phyloP scores from a whole-genome alignment of 2,797 vertebrate genomes.

The Aplochiton taeniatus region DNA sequence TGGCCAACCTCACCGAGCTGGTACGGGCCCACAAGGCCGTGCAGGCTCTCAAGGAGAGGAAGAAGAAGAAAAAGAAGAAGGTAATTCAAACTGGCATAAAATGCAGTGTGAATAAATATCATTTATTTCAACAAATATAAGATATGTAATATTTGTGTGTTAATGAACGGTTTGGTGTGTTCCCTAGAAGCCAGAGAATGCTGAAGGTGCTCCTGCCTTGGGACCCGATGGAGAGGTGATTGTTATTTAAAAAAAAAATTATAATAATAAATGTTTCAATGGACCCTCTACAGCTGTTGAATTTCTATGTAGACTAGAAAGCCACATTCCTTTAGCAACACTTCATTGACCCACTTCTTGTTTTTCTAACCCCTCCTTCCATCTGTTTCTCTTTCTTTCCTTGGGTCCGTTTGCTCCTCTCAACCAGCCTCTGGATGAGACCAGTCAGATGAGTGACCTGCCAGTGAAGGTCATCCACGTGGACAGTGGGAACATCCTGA shows the following conservation, averaged over 20 bases:
- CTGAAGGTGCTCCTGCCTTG: slow-evolving; percentile 79
- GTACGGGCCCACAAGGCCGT: slow-evolving; percentile 94
- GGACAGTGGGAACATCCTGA: slow-evolving; percentile 94
- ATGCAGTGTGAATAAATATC: background rate
- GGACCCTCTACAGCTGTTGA: background rate
- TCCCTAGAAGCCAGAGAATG: slow-evolving; percentile 83
- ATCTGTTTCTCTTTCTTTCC: background rate
- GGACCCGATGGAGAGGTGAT: slow-evolving; percentile 93
- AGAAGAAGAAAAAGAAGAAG: slow-evolving; percentile 97
- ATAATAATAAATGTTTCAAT: too few species aligned
- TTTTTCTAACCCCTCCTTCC: background rate
- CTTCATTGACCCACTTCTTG: background rate
- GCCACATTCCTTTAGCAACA: background rate
- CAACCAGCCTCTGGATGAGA: slow-evolving; percentile 91
- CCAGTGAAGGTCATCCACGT: slow-evolving; percentile 94
- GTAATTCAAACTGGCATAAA: slow-evolving; percentile 31
- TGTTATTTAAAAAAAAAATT: too few species aligned
- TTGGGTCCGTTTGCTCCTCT: background rate
- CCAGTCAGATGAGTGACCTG: slow-evolving; percentile 97
- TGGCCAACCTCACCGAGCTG: slow-evolving; percentile 94
- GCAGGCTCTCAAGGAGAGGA: slow-evolving; percentile 95
- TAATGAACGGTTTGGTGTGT: background rate
- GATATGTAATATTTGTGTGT: background rate
- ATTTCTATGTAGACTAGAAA: too few species aligned
- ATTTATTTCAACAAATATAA: background rate